Percentiles rank a stretch among this genome's conserved stretches.
Evolutionary conservation across 2,113 vertebrate genomes (phyloP).

Genomic region (Reinhardtius hippoglossoides): DNA sequence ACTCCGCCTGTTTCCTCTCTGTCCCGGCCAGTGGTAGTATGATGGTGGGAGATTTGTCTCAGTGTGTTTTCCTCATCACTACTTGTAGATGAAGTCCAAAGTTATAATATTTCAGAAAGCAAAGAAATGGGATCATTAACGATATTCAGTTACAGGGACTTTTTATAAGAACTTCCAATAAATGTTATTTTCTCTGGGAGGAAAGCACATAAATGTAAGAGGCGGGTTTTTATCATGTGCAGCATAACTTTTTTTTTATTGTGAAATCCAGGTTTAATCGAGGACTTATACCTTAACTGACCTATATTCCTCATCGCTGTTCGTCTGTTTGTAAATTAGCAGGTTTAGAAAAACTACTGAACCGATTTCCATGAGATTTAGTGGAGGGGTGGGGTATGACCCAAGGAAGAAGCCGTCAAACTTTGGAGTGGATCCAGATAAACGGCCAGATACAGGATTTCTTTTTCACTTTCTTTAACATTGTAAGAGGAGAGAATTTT

Average conservation of each 20-base stretch:
- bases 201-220: background rate
- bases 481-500: too few relatives aligned
- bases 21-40: conserved; percentile 2
- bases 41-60: conserved; percentile 22
- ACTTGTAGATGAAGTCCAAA: conserved; percentile 9
- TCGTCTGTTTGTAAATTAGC: background rate
- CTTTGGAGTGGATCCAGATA: too few relatives aligned
- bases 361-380: too few relatives aligned
- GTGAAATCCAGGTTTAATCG: background rate
- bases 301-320: background rate
- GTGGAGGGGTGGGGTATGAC: too few relatives aligned
- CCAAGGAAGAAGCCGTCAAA: too few relatives aligned
- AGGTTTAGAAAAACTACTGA: background rate
- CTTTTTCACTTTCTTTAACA: too few relatives aligned
- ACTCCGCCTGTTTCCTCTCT: conserved; percentile 37
- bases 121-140: background rate
- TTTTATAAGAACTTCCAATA: background rate
- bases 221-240: too few relatives aligned
- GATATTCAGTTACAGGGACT: background rate
- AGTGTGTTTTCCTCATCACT: conserved; percentile 5
- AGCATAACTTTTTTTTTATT: background rate
- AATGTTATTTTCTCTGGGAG: background rate
- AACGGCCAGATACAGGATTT: too few relatives aligned
- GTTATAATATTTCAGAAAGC: background rate
- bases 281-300: background rate